Evolutionary conservation across 2,888 invertebrate genomes (phyloP), one percentile per base, ranked within the genome.

Genomic region (Adelphocoris suturalis): DNA sequence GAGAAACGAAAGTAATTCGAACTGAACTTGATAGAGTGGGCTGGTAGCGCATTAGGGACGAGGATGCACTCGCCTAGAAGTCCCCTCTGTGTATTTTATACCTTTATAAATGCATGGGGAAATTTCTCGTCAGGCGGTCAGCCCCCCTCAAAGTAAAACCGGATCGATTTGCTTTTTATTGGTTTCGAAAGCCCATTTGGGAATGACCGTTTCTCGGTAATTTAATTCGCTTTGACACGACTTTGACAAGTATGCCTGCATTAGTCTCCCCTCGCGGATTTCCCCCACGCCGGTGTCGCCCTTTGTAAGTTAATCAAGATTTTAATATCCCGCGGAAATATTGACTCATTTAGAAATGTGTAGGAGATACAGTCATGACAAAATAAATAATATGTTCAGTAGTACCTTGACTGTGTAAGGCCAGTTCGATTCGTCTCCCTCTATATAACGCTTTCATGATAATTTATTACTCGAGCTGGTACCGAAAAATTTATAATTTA

Each of bases 11-110:
- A 68, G 68, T 68, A 68, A 68, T 68, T 68, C 19, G 68, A 68
- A 68, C 68, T 23, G 68, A 68, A 68, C 68, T 68, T 68, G 68
- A 68, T 68, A 68, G 68, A 68, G 68, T 68, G 68, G 68, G 68
- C 4, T 68, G 68, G 68, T 23, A 68, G 5, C 68, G 68, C 68
- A 68, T 68, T 68, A 68, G 27, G 9, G 68, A 68, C 27, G 68
- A 27, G 68, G 23, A 68, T 68, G 68, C 68, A 68, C 68, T 68
- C 23, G 68, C 68, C 68, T 68, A 68, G 68, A 68, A 68, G 68
- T 4, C 68, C 68, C 68, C 68, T 16, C 27, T 23, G 16, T 68
- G 23, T 68, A 68, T 68, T 68, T 68, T 68, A 68, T 27, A 68
- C 68, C 68, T 68, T 23, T 68, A 68, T 68, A 68, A 68, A 68